These are phyloP conservation scores for Tethea ocularis DNA, from an alignment of 2,888 invertebrate genomes.

Conservation along the genomic window DNA sequence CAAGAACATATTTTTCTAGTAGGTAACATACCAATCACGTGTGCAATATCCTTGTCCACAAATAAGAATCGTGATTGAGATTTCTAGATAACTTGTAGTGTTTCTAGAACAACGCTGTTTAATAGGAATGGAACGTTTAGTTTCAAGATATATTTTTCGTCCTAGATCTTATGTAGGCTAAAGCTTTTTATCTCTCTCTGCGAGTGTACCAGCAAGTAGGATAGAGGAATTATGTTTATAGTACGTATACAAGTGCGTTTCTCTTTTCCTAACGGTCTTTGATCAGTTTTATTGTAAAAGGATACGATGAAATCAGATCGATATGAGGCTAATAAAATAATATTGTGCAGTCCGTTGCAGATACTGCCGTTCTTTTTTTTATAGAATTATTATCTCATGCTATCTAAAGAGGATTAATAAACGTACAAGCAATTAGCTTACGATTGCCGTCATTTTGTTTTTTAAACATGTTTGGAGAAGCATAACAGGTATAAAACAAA, in stretches of 20 bases:
- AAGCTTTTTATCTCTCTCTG: background rate
- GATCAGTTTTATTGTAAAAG: background rate
- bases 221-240: background rate
- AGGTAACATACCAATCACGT: background rate
- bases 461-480: slow-evolving; percentile 23
- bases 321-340: background rate
- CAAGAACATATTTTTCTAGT: background rate
- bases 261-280: background rate
- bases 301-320: background rate
- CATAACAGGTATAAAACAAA: slow-evolving; percentile 46
- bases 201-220: background rate
- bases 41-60: background rate
- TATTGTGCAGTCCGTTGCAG: background rate
- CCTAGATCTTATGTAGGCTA: background rate
- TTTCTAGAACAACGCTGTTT: background rate
- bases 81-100: slow-evolving; percentile 3
- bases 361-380: background rate
- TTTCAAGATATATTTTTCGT: background rate
- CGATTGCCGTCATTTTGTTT: slow-evolving; percentile 1
- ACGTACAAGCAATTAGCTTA: background rate
- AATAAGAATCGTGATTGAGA: slow-evolving; percentile 7
- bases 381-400: background rate
- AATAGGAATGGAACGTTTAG: background rate
- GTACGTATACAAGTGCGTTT: background rate
- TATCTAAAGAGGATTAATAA: background rate